phyloP scores from a whole-genome alignment of 2,113 vertebrate species.

The Himantopus leucocephalus region DNA sequence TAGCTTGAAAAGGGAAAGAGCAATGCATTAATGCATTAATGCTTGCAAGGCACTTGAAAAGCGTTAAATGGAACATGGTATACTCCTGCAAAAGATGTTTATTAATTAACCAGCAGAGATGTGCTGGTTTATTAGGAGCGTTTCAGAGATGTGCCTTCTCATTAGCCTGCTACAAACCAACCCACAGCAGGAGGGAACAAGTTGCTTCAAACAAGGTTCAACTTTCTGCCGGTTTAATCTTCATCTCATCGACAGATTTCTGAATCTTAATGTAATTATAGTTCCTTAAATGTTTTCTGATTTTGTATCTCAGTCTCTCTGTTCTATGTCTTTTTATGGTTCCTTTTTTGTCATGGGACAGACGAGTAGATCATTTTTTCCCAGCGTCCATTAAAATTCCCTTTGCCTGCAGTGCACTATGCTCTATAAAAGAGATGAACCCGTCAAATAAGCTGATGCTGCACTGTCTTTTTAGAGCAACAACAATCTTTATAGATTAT shows the following conservation, averaged over 20 bases:
- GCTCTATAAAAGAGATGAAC: slow-evolving; percentile 39
- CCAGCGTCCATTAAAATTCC: slow-evolving; percentile 40
- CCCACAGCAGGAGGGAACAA: slow-evolving; percentile 20
- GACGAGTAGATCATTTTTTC: background rate
- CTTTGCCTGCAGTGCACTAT: slow-evolving; percentile 35
- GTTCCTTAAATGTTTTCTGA: slow-evolving; percentile 20
- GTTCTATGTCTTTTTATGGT: background rate
- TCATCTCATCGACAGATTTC: background rate
- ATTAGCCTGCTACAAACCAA: background rate
- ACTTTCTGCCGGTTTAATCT: slow-evolving; percentile 11
- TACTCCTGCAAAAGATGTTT: background rate
- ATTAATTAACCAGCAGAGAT: background rate
- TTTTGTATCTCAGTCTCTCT: background rate
- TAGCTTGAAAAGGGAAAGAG: background rate
- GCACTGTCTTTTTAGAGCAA: slow-evolving; percentile 34
- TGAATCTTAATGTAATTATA: slow-evolving; percentile 34
- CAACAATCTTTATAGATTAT: slow-evolving; percentile 52
- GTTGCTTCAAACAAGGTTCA: slow-evolving; percentile 18
- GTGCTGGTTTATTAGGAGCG: background rate
- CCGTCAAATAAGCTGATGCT: slow-evolving; percentile 52
- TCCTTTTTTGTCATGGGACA: background rate
- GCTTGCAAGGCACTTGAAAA: background rate
- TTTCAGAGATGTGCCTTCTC: background rate
- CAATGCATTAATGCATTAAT: background rate
- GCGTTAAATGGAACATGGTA: background rate